Evolutionary conservation across 2,797 vertebrate species (phyloP), one percentile per base, ranked within the genome.

Genomic region (Myotis daubentonii): DNA sequence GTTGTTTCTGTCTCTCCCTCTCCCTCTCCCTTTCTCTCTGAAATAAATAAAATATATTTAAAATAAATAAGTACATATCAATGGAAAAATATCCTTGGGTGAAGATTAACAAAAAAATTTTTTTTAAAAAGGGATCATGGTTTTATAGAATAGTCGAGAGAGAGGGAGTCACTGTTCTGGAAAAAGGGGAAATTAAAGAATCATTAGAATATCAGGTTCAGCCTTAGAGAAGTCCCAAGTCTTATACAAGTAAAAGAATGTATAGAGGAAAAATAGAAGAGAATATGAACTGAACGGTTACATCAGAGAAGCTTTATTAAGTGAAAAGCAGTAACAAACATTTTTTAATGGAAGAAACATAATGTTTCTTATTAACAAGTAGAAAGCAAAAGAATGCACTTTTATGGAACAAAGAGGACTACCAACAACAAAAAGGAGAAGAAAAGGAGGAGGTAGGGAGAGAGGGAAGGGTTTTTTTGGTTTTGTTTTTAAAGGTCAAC

Each of bases 341-440:
- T 75, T 75, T 88, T 94, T 70, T 74, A 74, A 49, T 89, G 36
- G 36, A 86, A 91, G 78, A 81, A 90, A 94, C 89, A 5, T 76
- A 55, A 20, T 65, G 6, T 53, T 91, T 74, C 47, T 91, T 87
- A 36, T 87, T 95, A 93, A 78, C 51, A 89, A 70, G 10, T 81
- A 17, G 41, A 78, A 92, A 95, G 62, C 55, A 91, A 76, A 68
- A 76, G 41, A 57, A 93, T 82, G 28, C 23, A 71, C 33, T 90
- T 92, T 51, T 60, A 23, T 90, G 70, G 53, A 51, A 85, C 62
- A 94, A 81, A 94, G 23, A 55, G 3, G 28, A 41, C 78, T 87
- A 44, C 76, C 87, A 87, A 74, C 38, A 82, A 87, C 65, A 70
- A 66, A 74, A 70, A 76, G n/a, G 53, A 62, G 65, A 28, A 75